These are phyloP conservation scores for Halcyon chelicuti DNA, from an alignment of 2,797 vertebrate species.

Conservation along the genomic window DNA sequence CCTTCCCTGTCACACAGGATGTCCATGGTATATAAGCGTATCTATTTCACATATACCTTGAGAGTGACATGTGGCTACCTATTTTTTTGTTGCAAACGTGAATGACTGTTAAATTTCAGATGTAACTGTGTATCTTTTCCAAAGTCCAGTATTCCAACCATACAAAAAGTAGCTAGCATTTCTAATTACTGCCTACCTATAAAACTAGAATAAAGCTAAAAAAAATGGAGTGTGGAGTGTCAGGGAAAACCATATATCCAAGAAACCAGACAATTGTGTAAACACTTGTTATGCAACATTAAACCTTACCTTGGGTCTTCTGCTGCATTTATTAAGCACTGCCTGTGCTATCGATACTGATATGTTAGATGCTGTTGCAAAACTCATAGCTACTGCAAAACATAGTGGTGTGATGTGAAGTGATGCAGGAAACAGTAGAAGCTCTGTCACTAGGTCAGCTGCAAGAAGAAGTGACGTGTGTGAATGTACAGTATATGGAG, in stretches of 20 bases:
- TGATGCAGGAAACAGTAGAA: slow-evolving; percentile 74
- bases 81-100: neutral
- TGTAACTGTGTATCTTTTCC: neutral
- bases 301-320: slow-evolving; percentile 59
- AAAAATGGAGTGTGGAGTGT: neutral
- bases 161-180: neutral
- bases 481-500: slow-evolving; percentile 77
- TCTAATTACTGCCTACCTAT: neutral
- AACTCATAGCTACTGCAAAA: slow-evolving; percentile 32
- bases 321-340: slow-evolving; percentile 22
- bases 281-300: slow-evolving; percentile 2
- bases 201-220: neutral
- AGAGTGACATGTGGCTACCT: neutral
- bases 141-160: neutral
- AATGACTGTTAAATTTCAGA: neutral
- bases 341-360: neutral
- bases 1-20: neutral
- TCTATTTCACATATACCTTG: neutral
- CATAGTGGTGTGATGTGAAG: slow-evolving; percentile 59
- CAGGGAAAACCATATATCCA: neutral
- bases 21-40: neutral
- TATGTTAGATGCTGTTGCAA: neutral
- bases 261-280: slow-evolving; percentile 27
- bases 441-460: slow-evolving; percentile 80
- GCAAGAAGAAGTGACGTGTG: slow-evolving; percentile 73